Conservation (phyloP, 2,113 vertebrate species). For the Periophthalmodon schlosseri region DNA sequence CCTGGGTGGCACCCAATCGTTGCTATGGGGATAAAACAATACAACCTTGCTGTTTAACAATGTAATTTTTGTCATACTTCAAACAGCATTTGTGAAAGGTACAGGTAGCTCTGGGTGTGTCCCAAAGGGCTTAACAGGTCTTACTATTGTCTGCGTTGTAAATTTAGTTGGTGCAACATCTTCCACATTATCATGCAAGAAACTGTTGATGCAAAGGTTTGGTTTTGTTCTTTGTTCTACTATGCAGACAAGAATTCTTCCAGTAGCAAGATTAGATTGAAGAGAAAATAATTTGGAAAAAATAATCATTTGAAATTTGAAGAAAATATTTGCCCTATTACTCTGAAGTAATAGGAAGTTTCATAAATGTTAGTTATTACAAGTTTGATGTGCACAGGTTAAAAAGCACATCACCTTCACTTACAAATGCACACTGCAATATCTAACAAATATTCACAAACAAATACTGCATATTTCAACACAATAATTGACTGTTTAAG, state of each 20-base stretch:
- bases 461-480: not conserved
- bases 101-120: constrained; percentile 29
- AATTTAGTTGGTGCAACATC: constrained; percentile 2
- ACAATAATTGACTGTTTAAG: not conserved
- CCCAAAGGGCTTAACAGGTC: constrained; percentile 27
- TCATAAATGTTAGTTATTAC: not conserved
- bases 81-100: not conserved
- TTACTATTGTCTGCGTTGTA: constrained; percentile 22
- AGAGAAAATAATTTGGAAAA: not conserved
- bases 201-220: not conserved
- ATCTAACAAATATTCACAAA: not conserved
- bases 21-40: constrained; percentile 61
- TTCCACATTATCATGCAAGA: constrained; percentile 9
- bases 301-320: not conserved
- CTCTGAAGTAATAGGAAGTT: too few relatives aligned
- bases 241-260: not conserved
- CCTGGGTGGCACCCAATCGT: constrained; percentile 79
- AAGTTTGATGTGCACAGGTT: not conserved
- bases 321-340: too few relatives aligned
- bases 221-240: not conserved
- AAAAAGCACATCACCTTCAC: not conserved
- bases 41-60: not conserved
- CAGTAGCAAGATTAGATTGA: not conserved
- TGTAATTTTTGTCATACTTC: not conserved
- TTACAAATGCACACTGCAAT: not conserved